Base-by-base conservation (phyloP, 2,888 invertebrate genomes). In the Theristus sp. region DNA sequence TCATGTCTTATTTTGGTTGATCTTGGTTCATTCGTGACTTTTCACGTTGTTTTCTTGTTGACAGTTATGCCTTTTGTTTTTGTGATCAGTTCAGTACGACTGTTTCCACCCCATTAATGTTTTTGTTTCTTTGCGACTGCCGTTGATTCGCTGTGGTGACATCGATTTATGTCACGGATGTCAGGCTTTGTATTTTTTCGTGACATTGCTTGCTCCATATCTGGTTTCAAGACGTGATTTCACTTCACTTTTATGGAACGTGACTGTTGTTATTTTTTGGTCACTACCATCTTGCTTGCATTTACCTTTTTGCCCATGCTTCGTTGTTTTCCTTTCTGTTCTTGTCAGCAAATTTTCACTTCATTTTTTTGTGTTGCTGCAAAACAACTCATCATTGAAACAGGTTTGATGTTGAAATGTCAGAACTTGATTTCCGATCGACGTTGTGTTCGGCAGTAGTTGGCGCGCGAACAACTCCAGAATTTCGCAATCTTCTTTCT, bases 401-500 rank as follows among this genome's bases (percentile, higher is more conserved):
- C 46, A 61, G 22, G 3, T 20, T 3, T 25, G 22, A 55, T 63
- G 60, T 49, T 67, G 65, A 30, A 67, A 61, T 24, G 61, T 59
- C 53, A 88, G 72, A 10, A 87, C 88, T 77, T 93, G 89, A 69
- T 84, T 82, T 0, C 91, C 91, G 71, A 85, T 82, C 69, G 87
- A 87, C 0, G 86, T 86, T 76, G 87, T 89, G 31, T 82, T 79
- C 0, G 89, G 86, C 57, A 85, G 79, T 27, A 93, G 80, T 75
- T 89, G 89, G 65, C 93, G 80, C 0, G 91, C 89, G 78, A 93
- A 94, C 60, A 94, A 73, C 76, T 94, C 93, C 66, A 91, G 75
- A 13, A 38, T 38, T 17, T 38, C 17, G 38, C n/a, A n/a, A n/a
- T n/a, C n/a, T n/a, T n/a, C n/a, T n/a, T n/a, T n/a, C n/a, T n/a